Base-by-base conservation (phyloP, 2,797 vertebrate species). In the Tenualosa thibaudeaui region DNA sequence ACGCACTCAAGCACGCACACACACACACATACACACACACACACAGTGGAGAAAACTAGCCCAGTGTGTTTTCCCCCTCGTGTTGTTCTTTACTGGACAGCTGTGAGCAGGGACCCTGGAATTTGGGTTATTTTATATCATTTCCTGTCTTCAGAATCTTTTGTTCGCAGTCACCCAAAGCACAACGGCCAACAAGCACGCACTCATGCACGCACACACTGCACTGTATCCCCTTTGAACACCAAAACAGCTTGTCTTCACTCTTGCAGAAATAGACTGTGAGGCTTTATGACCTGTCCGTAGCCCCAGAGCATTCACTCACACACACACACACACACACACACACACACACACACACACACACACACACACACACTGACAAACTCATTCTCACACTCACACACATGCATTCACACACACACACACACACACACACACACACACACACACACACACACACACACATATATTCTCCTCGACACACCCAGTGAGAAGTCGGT, bases 1-100 rank as follows among this genome's bases (percentile, higher is more conserved):
- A 75, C 68, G 17, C 13, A 13, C 13, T n/a, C 68, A 75, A 75
- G 17, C 26, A 75, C 26, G 37, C 65, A 68, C 62, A 26, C n/a
- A 13, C 8, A 24, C 22, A 68, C 62, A 31, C 8, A 24, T 10
- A 68, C 62, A 40, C 65, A 40, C 65, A 1, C 26, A 71, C 26
- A 13, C 12, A 12, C 62, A 65, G 85, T 62, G 60, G 60, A 37
- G 37, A 75, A 75, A 43, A 40, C 68, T 17, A 37, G 24, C 12
- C 7, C 51, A 71, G 81, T 84, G 50, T 84, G 78, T 75, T 83
- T 37, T 84, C 68, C 43, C 68, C 37, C 68, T 43, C 17, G 13
- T 65, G 53, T 86, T 86, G 26, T n/a, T 82, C 58, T 84, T 68
- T 86, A 87, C 83, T 68, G 53, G 85, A 88, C 54, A 88, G 86